Percentiles rank a stretch among this genome's conserved stretches.
These are phyloP conservation scores for Lophura nycthemera DNA, from an alignment of 2,113 vertebrate genomes.

Conservation along the genomic window DNA sequence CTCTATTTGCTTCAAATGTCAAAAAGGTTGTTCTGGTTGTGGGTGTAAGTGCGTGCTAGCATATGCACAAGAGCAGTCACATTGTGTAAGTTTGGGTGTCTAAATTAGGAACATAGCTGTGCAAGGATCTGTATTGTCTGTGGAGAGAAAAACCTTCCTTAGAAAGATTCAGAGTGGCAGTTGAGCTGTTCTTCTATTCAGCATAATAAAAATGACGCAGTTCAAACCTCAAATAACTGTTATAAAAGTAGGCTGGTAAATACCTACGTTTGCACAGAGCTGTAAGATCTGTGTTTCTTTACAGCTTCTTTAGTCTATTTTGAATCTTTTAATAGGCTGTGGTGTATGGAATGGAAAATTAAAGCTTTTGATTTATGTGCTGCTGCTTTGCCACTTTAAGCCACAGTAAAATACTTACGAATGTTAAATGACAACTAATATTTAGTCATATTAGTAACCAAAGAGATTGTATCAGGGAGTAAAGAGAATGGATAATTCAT, in stretches of 20 bases:
- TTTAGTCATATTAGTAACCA: not conserved
- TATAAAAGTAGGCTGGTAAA: not conserved
- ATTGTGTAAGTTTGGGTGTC: rapidly evolving
- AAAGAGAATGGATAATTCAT: constrained; percentile 37
- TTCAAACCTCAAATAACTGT: not conserved
- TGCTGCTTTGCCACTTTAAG: constrained; percentile 47
- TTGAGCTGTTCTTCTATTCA: not conserved
- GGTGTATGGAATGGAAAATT: constrained; percentile 31
- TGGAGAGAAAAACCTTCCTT: not conserved
- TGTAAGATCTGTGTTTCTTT: constrained; percentile 9
- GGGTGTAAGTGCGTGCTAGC: not conserved
- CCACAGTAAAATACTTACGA: not conserved
- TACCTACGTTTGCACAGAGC: not conserved
- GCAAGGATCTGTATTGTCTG: not conserved
- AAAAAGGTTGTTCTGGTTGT: not conserved
- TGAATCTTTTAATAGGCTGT: not conserved
- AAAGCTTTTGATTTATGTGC: constrained; percentile 51
- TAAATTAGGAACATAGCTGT: not conserved
- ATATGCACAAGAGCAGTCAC: not conserved
- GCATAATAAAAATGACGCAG: not conserved
- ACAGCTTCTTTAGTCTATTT: constrained; percentile 17
- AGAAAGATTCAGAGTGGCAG: not conserved
- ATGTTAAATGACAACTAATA: constrained; percentile 36
- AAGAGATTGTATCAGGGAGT: constrained; percentile 28
- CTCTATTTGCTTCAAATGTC: not conserved